Evolutionary conservation across 1,140 invertebrate genomes (phyloP), one percentile per base, ranked within the genome.

Genomic region (Philopotamus ludificatus): DNA sequence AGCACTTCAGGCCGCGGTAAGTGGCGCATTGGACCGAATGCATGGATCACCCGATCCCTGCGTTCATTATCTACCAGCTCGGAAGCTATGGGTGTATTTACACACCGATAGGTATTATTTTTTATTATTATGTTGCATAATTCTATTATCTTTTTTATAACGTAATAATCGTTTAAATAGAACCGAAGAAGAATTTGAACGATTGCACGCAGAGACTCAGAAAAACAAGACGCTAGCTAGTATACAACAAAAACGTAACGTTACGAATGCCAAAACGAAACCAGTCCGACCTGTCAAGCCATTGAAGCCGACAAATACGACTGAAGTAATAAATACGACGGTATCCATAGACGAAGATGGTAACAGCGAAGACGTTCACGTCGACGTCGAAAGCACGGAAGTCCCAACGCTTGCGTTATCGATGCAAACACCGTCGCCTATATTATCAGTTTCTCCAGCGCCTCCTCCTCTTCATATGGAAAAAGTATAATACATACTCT

Each of bases 81-180:
- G 89, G 4, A 95, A 95, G 78, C 86, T 93, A 10, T 96, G 94
- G 94, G 88, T 95, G 28, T 95, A 95, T 78, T 78, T 95, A 51
- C 93, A 96, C 77, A 82, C 90, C 44, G 89, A 84, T 76, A 70
- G 68, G 68, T 70, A 63, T 18, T 12, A n/a, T n/a, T n/a, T n/a
- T n/a, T n/a, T n/a, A n/a, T n/a, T n/a, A n/a, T n/a, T n/a, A n/a
- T n/a, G n/a, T 76, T 63, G 3, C 25, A 34, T 12, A 34, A 34
- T 4, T 34, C 28, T 7, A 34, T 34, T 34, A 34, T 34, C 4
- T 7, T 34, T 2, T 12, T 9, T 45, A 55, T 59, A 58, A 41
- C 7, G 44, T 22, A 57, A 18, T 49, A 7, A 39, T 15, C 16
- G 44, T n/a, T n/a, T 45, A 16, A 4, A n/a, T 45, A 77, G 90